Evolutionary conservation across 2,113 vertebrate species (phyloP).

Genomic region (Menidia beryllina): DNA sequence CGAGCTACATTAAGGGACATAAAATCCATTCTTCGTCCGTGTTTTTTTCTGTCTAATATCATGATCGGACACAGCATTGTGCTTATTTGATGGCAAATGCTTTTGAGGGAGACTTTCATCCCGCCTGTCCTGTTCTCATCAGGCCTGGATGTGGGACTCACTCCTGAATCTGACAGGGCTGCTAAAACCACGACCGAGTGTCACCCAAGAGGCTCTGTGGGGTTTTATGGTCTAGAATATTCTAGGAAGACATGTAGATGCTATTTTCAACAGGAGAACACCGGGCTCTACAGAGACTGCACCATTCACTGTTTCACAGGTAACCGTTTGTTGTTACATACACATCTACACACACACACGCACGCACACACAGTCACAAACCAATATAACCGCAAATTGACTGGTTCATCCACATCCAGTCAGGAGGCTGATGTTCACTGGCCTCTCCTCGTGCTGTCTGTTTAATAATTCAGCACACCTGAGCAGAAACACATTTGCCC

Average conservation of each 20-base stretch:
- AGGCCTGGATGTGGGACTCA: not conserved
- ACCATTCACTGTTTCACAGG: conserved; percentile 31
- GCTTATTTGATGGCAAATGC: not conserved
- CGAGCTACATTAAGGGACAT: too few relatives aligned
- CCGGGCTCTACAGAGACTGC: conserved; percentile 31
- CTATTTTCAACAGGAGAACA: conserved; percentile 33
- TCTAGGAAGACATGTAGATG: conserved; percentile 57
- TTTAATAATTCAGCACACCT: conserved; percentile 82
- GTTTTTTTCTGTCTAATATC: not conserved
- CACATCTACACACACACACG: conserved; percentile 4
- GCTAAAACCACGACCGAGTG: conserved; percentile 29
- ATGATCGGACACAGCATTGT: not conserved
- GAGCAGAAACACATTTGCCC: conserved; percentile 80
- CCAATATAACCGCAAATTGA: conserved; percentile 47
- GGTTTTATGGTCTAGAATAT: conserved; percentile 58
- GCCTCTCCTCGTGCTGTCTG: conserved; percentile 68
- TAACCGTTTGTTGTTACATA: conserved; percentile 2
- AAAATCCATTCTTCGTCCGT: not conserved
- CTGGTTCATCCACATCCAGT: conserved; percentile 54
- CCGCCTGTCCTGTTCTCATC: conserved; percentile 3
- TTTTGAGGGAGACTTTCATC: not conserved
- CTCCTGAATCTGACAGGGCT: conserved; percentile 8
- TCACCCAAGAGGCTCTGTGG: conserved; percentile 35
- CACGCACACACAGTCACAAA: not conserved
- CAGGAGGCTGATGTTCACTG: conserved; percentile 59